phyloP scores from a whole-genome alignment of 2,888 invertebrate genomes.

The Allolobophora icterica region DNA sequence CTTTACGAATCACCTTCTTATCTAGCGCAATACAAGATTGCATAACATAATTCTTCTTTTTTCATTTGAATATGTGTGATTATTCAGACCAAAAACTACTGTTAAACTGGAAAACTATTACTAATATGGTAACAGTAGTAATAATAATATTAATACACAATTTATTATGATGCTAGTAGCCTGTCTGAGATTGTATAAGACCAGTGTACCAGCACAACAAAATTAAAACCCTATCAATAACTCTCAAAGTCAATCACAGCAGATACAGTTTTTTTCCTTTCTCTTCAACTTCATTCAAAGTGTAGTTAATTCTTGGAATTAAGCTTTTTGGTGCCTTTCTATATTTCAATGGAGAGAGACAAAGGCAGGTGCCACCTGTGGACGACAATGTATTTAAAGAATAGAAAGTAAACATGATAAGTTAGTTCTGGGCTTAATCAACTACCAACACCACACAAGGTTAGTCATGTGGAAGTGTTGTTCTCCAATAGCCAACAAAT shows the following conservation, averaged over 20 bases:
- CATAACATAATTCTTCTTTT: not conserved
- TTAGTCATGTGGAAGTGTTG: no score
- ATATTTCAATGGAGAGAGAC: not conserved
- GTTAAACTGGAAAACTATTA: not conserved
- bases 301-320: not conserved
- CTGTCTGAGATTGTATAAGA: not conserved
- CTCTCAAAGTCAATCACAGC: not conserved
- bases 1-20: conserved; percentile 22
- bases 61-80: not conserved
- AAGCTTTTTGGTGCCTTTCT: not conserved
- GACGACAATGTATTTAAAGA: no score
- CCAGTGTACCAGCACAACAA: not conserved
- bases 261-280: not conserved
- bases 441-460: no score
- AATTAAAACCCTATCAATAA: not conserved
- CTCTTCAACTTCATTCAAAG: not conserved
- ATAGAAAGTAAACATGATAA: no score
- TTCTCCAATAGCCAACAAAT: no score
- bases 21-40: not conserved
- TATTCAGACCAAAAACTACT: not conserved
- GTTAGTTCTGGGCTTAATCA: no score
- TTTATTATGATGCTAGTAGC: not conserved
- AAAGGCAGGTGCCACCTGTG: not conserved
- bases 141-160: not conserved
- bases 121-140: not conserved